These are phyloP conservation scores for Folsomia manolachei DNA, from an alignment of 2,888 invertebrate species.

Conservation along the genomic window DNA sequence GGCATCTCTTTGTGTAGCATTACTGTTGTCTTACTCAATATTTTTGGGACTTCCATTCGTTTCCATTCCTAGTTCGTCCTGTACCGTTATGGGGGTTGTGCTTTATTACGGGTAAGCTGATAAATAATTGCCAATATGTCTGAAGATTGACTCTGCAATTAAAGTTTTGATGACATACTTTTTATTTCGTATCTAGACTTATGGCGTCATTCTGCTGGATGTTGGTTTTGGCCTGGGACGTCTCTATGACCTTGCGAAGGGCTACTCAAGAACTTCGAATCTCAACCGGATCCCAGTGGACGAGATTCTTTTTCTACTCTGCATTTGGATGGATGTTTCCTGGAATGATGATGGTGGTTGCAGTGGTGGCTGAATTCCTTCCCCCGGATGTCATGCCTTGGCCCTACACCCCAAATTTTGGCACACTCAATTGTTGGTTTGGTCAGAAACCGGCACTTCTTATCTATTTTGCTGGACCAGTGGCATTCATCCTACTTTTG, in stretches of 20 bases:
- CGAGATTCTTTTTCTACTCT: conserved; percentile 55
- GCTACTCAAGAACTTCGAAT: conserved; percentile 57
- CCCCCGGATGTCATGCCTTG: conserved; percentile 47
- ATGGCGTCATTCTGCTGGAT: conserved; percentile 61
- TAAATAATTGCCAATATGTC: too few species aligned
- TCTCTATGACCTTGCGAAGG: conserved; percentile 56
- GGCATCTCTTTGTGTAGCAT: conserved; percentile 57
- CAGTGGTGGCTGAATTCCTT: conserved; percentile 54
- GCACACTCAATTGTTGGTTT: conserved; percentile 58
- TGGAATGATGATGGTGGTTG: conserved; percentile 53
- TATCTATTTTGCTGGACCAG: conserved; percentile 58
- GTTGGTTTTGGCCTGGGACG: conserved; percentile 58
- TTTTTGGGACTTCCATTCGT: conserved; percentile 56
- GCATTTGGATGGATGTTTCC: conserved; percentile 56
- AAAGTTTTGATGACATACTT: background rate
- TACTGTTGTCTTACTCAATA: conserved; percentile 57
- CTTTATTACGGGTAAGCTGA: conserved; percentile 55
- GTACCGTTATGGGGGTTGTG: conserved; percentile 55
- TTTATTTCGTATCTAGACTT: conserved; percentile 54
- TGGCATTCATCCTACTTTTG: conserved; percentile 55
- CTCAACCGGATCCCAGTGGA: conserved; percentile 54
- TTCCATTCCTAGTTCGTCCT: conserved; percentile 51
- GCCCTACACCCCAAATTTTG: conserved; percentile 56
- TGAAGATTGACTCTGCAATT: conserved; percentile 1
- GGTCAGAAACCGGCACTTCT: conserved; percentile 57